A percentile compares a stretch with the other conserved stretches of the same genome.
Conservation (phyloP, 2,888 invertebrate genomes). For the Agrochola circellaris region DNA sequence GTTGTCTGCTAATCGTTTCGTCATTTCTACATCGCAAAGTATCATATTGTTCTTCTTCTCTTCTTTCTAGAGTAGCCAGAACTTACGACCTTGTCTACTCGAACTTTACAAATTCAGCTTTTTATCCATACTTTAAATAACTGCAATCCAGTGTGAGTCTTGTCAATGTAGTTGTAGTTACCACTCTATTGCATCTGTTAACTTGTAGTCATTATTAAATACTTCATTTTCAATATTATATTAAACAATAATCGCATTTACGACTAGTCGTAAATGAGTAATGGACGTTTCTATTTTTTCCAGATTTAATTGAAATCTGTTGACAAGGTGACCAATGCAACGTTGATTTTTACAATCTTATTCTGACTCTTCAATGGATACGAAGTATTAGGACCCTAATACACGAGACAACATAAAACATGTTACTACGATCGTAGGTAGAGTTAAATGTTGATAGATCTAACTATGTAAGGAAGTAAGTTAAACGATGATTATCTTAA, state of each 20-base stretch:
- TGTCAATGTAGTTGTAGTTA: constrained; percentile 68
- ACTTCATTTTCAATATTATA: constrained; percentile 37
- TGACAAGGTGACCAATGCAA: constrained; percentile 12
- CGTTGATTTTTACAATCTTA: constrained; percentile 9
- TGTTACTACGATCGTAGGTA: constrained; percentile 36
- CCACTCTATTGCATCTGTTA: constrained; percentile 55
- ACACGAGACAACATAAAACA: constrained; percentile 41
- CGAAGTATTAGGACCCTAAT: constrained; percentile 32
- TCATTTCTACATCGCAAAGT: constrained; percentile 34
- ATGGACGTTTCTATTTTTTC: constrained; percentile 4
- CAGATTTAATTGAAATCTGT: constrained; percentile 8
- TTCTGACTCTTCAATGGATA: constrained; percentile 10
- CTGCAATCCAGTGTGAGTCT: constrained; percentile 66
- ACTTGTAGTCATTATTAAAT: constrained; percentile 46
- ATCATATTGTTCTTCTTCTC: constrained; percentile 77
- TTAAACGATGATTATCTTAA: constrained; percentile 39
- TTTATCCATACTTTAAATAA: constrained; percentile 51
- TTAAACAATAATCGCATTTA: constrained; percentile 34
- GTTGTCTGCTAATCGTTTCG: background rate
- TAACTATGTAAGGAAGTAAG: constrained; percentile 56
- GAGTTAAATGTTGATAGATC: constrained; percentile 60
- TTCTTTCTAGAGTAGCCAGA: constrained; percentile 79
- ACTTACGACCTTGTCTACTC: constrained; percentile 65
- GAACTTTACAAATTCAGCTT: constrained; percentile 42
- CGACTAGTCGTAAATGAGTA: constrained; percentile 26